These are phyloP conservation scores for Coenonympha glycerion DNA, from an alignment of 2,888 invertebrate species.

Conservation along the genomic window DNA sequence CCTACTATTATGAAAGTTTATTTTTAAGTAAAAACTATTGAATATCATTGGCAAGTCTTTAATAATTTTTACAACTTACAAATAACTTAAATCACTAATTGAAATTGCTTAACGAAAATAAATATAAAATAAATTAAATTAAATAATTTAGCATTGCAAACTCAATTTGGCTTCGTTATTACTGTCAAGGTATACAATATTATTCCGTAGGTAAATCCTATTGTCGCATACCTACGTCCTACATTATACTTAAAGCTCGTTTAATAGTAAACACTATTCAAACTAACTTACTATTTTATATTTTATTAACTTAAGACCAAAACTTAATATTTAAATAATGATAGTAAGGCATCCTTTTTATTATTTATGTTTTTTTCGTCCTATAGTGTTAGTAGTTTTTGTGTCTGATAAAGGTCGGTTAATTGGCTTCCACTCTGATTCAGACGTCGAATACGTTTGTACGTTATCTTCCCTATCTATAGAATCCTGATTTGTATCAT, in stretches of 20 bases:
- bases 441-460: conserved; percentile 44
- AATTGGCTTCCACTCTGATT: conserved; percentile 72
- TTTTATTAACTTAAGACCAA: not conserved
- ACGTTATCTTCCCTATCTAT: conserved; percentile 62
- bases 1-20: too few species aligned
- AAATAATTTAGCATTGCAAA: conserved; percentile 50
- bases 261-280: not conserved
- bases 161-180: conserved; percentile 51
- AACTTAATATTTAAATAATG: not conserved
- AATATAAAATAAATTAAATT: conserved; percentile 34
- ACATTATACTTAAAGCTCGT: conserved; percentile 25
- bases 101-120: conserved; percentile 24
- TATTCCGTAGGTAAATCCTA: conserved; percentile 16
- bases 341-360: not conserved
- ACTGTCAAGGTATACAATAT: not conserved
- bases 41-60: conserved; percentile 21
- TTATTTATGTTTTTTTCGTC: conserved; percentile 40
- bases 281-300: not conserved
- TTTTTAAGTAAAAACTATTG: too few species aligned
- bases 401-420: conserved; percentile 49
- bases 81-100: conserved; percentile 13
- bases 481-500: conserved; percentile 49
- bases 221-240: too few species aligned
- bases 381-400: conserved; percentile 35
- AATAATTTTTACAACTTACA: conserved; percentile 15